phyloP scores from a whole-genome alignment of 2,113 vertebrate species.

The Semnornis frantzii region DNA sequence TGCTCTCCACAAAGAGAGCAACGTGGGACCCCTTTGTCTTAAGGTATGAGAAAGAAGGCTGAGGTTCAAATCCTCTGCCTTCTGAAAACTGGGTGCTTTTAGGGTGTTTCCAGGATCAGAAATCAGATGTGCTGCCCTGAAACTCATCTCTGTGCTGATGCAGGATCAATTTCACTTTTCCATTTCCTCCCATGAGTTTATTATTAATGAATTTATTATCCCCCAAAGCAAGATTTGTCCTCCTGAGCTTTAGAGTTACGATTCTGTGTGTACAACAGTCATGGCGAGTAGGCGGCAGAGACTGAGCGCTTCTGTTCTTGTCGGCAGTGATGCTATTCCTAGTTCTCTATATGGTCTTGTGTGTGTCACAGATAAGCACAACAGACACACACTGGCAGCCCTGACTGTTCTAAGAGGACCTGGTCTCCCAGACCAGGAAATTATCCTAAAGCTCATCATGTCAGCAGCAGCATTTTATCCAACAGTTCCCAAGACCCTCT shows the following conservation, averaged over 20 bases:
- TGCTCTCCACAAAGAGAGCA: neutral
- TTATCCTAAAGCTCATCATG: neutral
- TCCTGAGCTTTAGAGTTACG: neutral
- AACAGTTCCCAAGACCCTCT: neutral
- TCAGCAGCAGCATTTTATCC: slow-evolving; percentile 28
- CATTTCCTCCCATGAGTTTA: neutral
- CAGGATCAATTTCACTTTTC: neutral
- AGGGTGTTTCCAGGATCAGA: neutral
- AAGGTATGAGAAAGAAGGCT: neutral
- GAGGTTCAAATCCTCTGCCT: neutral
- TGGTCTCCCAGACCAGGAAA: slow-evolving; percentile 23
- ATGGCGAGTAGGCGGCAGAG: neutral
- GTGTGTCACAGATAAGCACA: neutral
- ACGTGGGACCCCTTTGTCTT: neutral
- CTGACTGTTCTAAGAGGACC: neutral
- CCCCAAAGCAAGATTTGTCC: neutral
- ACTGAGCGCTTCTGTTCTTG: neutral
- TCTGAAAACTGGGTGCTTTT: neutral
- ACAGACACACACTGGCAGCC: slow-evolving; percentile 19
- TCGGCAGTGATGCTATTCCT: neutral
- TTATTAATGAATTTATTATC: neutral
- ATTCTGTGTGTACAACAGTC: neutral
- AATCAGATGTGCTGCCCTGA: neutral
- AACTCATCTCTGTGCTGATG: neutral
- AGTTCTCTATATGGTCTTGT: neutral